phyloP scores from a whole-genome alignment of 2,888 invertebrate species.

The Drosophila leonis region DNA sequence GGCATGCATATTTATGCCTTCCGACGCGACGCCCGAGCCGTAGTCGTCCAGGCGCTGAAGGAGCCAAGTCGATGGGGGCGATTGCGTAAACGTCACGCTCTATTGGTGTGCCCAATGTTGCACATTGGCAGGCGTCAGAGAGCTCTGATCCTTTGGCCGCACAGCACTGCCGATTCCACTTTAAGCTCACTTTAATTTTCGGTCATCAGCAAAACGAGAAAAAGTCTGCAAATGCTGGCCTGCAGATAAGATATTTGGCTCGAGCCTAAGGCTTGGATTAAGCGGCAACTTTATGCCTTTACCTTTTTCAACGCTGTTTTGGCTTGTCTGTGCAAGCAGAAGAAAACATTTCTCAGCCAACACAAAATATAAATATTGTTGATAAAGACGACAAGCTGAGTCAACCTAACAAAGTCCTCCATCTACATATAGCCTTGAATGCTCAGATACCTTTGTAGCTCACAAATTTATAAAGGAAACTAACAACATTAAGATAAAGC shows the following conservation, averaged over 20 bases:
- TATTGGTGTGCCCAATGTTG: constrained; percentile 63
- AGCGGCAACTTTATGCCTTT: constrained; percentile 2
- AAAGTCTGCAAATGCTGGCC: background rate
- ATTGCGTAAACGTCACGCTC: constrained; percentile 61
- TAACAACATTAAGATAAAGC: too few species aligned
- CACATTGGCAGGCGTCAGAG: constrained; percentile 24
- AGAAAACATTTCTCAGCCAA: background rate
- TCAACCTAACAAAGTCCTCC: background rate
- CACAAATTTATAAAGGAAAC: background rate
- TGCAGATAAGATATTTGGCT: constrained; percentile 5
- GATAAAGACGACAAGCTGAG: background rate
- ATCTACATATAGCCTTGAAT: background rate
- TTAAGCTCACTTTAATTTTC: constrained; percentile 16
- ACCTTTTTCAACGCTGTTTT: background rate
- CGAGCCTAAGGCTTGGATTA: background rate
- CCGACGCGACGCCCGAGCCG: constrained; percentile 8
- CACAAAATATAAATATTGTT: background rate
- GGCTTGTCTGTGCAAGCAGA: background rate
- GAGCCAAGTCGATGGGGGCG: constrained; percentile 10
- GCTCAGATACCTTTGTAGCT: background rate
- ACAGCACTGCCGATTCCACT: background rate
- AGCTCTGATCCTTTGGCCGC: constrained; percentile 3
- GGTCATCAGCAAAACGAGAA: background rate
- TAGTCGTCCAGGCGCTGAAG: background rate
- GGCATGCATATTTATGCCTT: constrained; percentile 71